Evolutionary conservation across 2,113 vertebrate species (phyloP).

Genomic region (Psilopsiagon aymara): DNA sequence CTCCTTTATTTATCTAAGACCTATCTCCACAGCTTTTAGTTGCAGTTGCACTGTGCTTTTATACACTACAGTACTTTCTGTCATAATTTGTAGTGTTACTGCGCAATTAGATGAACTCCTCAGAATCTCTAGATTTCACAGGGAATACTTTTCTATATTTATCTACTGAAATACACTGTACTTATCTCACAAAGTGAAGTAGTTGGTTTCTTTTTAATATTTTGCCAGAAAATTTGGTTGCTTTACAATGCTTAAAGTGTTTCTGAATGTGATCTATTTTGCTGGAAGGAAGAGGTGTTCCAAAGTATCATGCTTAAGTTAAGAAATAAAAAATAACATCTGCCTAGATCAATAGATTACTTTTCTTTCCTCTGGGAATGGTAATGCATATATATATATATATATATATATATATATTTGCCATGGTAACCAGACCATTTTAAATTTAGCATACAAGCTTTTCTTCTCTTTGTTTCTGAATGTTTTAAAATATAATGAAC

Average conservation of each 20-base stretch:
- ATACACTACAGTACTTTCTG: background rate
- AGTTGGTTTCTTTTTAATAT: background rate
- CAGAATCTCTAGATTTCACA: background rate
- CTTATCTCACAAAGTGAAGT: background rate
- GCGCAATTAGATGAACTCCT: background rate
- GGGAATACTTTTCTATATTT: background rate
- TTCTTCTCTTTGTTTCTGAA: constrained; percentile 26
- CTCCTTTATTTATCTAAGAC: constrained; percentile 43
- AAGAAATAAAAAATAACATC: constrained; percentile 43
- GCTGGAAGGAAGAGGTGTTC: constrained; percentile 5
- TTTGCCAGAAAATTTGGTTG: background rate
- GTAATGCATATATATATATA: background rate
- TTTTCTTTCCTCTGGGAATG: background rate
- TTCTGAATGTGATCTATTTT: constrained; percentile 15
- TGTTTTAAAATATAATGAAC: constrained; percentile 53
- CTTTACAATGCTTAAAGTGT: constrained; percentile 5
- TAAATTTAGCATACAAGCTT: constrained; percentile 3
- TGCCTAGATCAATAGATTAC: constrained; percentile 16
- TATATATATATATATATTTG: background rate
- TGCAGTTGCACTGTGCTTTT: background rate
- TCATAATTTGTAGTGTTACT: constrained; percentile 13
- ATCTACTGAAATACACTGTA: background rate
- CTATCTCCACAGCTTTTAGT: constrained; percentile 35
- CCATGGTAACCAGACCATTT: constrained; percentile 44
- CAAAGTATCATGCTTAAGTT: background rate